Conservation (phyloP, 2,113 vertebrate species). For the Rattus norvegicus region DNA sequence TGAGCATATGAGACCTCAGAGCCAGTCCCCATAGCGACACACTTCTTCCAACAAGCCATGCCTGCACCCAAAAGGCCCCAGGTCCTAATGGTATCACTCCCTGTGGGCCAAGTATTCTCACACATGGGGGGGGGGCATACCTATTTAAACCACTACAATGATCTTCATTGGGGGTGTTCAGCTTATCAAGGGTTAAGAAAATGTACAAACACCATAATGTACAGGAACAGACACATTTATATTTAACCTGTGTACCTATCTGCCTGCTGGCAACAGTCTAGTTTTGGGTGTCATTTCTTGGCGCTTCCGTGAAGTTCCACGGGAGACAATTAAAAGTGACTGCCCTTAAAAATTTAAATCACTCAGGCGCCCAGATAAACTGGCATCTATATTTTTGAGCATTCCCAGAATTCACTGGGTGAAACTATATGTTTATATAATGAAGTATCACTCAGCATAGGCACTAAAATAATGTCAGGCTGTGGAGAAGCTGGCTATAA, state of each 20-base stretch:
- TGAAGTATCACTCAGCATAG: not conserved
- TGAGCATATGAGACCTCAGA: too few relatives aligned
- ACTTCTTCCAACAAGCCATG: too few relatives aligned
- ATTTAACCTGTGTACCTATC: not conserved
- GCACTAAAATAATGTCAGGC: not conserved
- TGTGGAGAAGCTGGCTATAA: not conserved
- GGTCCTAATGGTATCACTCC: too few relatives aligned
- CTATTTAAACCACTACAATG: too few relatives aligned
- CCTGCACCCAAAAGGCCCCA: too few relatives aligned
- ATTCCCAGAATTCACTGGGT: slow-evolving; percentile 9
- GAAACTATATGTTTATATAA: not conserved
- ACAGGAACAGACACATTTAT: not conserved
- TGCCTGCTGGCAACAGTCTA: not conserved
- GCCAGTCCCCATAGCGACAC: too few relatives aligned
- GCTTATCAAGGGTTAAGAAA: not conserved
- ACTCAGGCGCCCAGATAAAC: not conserved
- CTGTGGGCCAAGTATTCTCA: too few relatives aligned
- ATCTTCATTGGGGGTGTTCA: not conserved
- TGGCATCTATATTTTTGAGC: slow-evolving; percentile 13
- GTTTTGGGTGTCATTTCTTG: not conserved
- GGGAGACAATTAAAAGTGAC: not conserved
- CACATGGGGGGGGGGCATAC: too few relatives aligned
- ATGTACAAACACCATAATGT: slow-evolving; percentile 10
- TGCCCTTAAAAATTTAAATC: slow-evolving; percentile 23
- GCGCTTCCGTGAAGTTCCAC: slow-evolving; percentile 2